These are phyloP conservation scores for Melinopterus prodromus DNA, from an alignment of 2,888 invertebrate species.

Conservation along the genomic window DNA sequence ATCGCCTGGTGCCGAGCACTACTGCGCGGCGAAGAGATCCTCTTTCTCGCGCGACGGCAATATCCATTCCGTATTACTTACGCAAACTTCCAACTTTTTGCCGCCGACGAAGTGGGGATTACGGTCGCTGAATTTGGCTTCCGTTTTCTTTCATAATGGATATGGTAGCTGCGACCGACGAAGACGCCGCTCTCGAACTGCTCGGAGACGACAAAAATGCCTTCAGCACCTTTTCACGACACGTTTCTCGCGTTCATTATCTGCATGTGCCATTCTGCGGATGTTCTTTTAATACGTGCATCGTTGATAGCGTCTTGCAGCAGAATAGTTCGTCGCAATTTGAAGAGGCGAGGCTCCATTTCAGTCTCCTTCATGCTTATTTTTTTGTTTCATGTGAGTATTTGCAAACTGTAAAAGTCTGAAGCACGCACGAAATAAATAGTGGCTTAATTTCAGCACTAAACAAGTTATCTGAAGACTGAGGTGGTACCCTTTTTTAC, in stretches of 20 bases:
- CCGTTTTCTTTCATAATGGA: conserved; percentile 7
- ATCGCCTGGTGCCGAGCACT: neutral
- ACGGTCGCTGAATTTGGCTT: conserved; percentile 11
- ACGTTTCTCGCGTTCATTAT: conserved; percentile 20
- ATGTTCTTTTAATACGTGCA: conserved; percentile 21
- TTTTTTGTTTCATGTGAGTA: no score
- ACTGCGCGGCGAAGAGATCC: neutral
- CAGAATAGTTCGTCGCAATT: no score
- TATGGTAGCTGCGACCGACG: neutral
- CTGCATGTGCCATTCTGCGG: conserved; percentile 17
- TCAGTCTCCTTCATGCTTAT: no score
- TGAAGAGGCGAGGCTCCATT: no score
- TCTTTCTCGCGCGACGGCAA: conserved; percentile 10
- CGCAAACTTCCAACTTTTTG: conserved; percentile 23
- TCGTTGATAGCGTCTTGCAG: neutral
- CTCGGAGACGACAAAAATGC: neutral
- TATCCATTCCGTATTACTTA: conserved; percentile 24
- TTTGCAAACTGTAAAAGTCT: no score
- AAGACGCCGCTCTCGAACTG: neutral
- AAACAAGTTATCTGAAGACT: no score
- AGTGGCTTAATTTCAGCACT: no score
- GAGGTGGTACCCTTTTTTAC: no score
- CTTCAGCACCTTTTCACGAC: conserved; percentile 6
- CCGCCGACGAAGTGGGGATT: conserved; percentile 5
- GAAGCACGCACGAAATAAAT: no score